Percentiles rank a stretch among this genome's conserved stretches.
phyloP scores from a whole-genome alignment of 2,888 invertebrate species.

The Erynnis tages region DNA sequence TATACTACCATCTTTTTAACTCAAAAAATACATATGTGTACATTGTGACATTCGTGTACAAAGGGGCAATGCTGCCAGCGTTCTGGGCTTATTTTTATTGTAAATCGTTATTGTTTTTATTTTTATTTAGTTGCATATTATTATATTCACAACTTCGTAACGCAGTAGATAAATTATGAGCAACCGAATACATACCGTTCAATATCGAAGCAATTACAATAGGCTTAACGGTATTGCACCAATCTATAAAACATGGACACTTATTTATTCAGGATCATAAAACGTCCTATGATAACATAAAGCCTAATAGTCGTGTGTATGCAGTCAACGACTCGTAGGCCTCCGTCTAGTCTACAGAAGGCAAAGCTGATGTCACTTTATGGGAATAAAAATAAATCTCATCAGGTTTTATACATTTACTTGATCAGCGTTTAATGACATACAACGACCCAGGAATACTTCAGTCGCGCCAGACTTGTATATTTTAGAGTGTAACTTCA shows the following conservation, averaged over 20 bases:
- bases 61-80: too few relatives aligned
- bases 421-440: slow-evolving; percentile 15
- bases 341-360: slow-evolving; percentile 20
- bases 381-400: slow-evolving; percentile 21
- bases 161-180: too few relatives aligned
- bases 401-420: slow-evolving; percentile 12
- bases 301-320: slow-evolving; percentile 46
- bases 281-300: slow-evolving; percentile 37
- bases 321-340: slow-evolving; percentile 29
- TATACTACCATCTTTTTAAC: too few relatives aligned
- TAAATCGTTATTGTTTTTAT: too few relatives aligned
- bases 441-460: slow-evolving; percentile 1
- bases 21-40: too few relatives aligned
- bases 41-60: too few relatives aligned
- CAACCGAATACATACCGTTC: slow-evolving; percentile 29
- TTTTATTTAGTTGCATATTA: too few relatives aligned
- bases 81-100: too few relatives aligned
- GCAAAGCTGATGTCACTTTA: slow-evolving; percentile 14
- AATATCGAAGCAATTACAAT: slow-evolving; percentile 44
- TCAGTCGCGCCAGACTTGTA: slow-evolving; percentile 13
- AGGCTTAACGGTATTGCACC: slow-evolving; percentile 39
- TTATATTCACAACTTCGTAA: too few relatives aligned
- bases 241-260: slow-evolving; percentile 45
- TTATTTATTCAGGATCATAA: slow-evolving; percentile 42
- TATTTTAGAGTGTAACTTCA: slow-evolving; percentile 23